Evolutionary conservation across 2,113 vertebrate genomes (phyloP), one percentile per base, ranked within the genome.

Genomic region (Zosterops pallidus): DNA sequence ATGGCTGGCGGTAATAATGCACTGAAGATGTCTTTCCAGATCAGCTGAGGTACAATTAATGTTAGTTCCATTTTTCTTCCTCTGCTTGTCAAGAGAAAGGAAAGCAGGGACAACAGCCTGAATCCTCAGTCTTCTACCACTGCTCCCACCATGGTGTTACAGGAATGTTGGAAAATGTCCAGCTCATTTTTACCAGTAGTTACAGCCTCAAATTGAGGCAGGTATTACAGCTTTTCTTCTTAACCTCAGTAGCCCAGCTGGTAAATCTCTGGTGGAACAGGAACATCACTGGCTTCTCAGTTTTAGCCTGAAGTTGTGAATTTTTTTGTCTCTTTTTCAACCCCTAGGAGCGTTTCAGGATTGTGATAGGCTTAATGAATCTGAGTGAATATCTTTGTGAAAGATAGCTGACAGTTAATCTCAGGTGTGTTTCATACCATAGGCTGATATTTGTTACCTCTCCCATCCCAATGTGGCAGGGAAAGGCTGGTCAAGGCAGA

Each of bases 121-220:
- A 62, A 15, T 37, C 9, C 6, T 62, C 28, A 22, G 14, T 35
- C 42, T 46, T 69, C 55, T 82, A 16, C 21, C 4, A 2, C 24
- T 59, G 20, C 9, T 71, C 9, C 31, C 1, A 1, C 12, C 10
- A 8, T 0, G 4, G 7, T 15, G 2, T 25, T 71, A 53, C 4
- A 35, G 3, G 5, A 10, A 4, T 35, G 13, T 9, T 46, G 25
- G 25, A 35, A 53, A 63, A 67, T 10, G 21, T 55, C 71, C 25
- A 63, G 8, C 11, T 82, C 16, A 5, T 55, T 17, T 79, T 87
- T 79, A 42, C 4, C 23, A 11, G 17, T 9, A 50, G 6, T 47
- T 44, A 55, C 0, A 4, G n/a, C 7, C 14, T 50, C 21, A 63
- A 10, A 69, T 76, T 2, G 0, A 64, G 59, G 28, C 9, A 49